phyloP scores from a whole-genome alignment of 2,888 invertebrate species.

The Xanthorhoe designata region DNA sequence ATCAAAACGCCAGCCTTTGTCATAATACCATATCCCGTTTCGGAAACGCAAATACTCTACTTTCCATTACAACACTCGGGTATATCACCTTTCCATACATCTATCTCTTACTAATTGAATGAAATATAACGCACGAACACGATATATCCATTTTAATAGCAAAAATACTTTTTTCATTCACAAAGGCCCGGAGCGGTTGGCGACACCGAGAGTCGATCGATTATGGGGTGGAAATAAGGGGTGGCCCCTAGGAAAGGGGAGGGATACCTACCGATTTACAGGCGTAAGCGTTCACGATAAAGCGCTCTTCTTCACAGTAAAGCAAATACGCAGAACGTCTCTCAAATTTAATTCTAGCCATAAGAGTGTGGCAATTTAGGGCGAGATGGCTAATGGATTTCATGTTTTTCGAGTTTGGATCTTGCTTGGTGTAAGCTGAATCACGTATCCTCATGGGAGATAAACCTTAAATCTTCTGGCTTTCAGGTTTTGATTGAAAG shows the following conservation, averaged over 20 bases:
- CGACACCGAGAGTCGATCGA: constrained; percentile 64
- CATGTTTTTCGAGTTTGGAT: constrained; percentile 11
- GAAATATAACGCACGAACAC: constrained; percentile 29
- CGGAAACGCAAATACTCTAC: too few species aligned
- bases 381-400: constrained; percentile 13
- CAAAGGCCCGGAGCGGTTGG: constrained; percentile 38
- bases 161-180: constrained; percentile 38
- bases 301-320: constrained; percentile 46
- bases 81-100: neutral
- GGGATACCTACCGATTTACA: constrained; percentile 54
- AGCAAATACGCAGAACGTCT: constrained; percentile 54
- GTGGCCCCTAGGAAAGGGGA: constrained; percentile 49
- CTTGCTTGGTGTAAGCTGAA: neutral
- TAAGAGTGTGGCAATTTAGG: constrained; percentile 45
- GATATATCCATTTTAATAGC: constrained; percentile 38
- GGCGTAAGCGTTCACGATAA: constrained; percentile 60
- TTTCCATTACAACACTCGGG: too few species aligned
- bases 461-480: neutral
- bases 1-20: too few species aligned
- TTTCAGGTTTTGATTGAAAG: neutral
- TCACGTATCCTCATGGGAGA: neutral
- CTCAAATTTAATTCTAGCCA: constrained; percentile 51
- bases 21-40: too few species aligned
- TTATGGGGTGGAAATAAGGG: constrained; percentile 58
- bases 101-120: constrained; percentile 27